Base-by-base conservation (phyloP, 2,888 invertebrate genomes). In the Scelioninae gen. 1 region DNA sequence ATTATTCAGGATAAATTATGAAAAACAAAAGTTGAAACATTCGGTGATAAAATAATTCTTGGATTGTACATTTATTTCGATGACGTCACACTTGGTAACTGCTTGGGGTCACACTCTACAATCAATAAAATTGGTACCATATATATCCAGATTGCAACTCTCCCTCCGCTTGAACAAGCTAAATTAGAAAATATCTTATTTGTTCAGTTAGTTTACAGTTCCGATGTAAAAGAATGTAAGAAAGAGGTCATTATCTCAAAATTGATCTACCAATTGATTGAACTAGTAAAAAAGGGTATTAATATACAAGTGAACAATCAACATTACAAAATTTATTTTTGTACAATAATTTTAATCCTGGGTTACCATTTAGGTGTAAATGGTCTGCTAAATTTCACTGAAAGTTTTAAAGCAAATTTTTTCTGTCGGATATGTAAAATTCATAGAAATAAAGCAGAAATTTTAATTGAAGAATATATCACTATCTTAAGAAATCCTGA, bases 131-230 rank as follows among this genome's bases (percentile, higher is more conserved):
- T 76, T 32, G 76, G 51, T 4, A 10, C 65, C 13, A 45, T 76
- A 6, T 72, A 82, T 69, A 23, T 75, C 23, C 56, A 69, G 47
- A 65, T 81, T 7, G 60, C 65, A 23, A 32, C 62, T 31, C 58
- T 74, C 34, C 34, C 69, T 13, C 62, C 43, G 0, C 34, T 51
- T 29, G 63, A 75, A 55, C 65, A 65, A 34, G 63, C 40, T 0
- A 65, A 43, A 16, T 40, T 80, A 29, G 63, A 75, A 47, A 81
- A 75, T 51, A 81, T 81, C n/a, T n/a, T n/a, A n/a, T n/a, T n/a
- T n/a, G n/a, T n/a, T n/a, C n/a, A n/a, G n/a, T n/a, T n/a, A n/a
- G n/a, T n/a, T n/a, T n/a, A n/a, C n/a, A n/a, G n/a, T n/a, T n/a
- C n/a, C n/a, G n/a, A n/a, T n/a, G n/a, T n/a, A n/a, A n/a, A n/a